These are phyloP conservation scores for Trachelus tabidus DNA, from an alignment of 2,888 invertebrate species.

Conservation along the genomic window DNA sequence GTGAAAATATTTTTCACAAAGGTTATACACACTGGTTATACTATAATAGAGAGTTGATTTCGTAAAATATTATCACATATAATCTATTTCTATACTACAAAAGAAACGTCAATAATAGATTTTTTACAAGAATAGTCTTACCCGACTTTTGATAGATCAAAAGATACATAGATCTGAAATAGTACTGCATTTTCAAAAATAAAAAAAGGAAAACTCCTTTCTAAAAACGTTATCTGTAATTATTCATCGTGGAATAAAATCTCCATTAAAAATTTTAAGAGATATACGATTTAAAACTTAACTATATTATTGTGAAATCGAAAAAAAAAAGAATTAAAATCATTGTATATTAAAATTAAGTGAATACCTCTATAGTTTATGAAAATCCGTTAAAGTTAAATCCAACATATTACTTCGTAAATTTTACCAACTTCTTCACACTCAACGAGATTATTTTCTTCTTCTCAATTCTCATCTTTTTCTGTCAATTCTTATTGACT, in stretches of 20 bases:
- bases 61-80: too few species aligned
- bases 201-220: too few species aligned
- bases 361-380: not conserved
- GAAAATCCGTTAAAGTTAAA: not conserved
- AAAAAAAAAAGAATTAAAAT: not conserved
- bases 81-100: not conserved
- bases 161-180: not conserved
- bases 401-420: not conserved
- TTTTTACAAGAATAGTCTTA: not conserved
- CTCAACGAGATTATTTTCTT: not conserved
- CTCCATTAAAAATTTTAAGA: not conserved
- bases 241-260: not conserved
- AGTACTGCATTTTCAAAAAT: not conserved
- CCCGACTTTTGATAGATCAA: not conserved
- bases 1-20: constrained; percentile 9
- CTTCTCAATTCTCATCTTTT: not conserved
- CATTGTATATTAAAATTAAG: not conserved
- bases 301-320: not conserved
- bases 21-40: not conserved
- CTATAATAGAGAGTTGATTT: not conserved
- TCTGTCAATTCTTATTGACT: not conserved
- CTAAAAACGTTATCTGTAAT: not conserved
- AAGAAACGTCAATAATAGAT: not conserved
- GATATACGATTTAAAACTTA: not conserved
- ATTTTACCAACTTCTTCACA: not conserved